Evolutionary conservation across 2,797 vertebrate species (phyloP).

Genomic region (Phyllotis vaccarum): DNA sequence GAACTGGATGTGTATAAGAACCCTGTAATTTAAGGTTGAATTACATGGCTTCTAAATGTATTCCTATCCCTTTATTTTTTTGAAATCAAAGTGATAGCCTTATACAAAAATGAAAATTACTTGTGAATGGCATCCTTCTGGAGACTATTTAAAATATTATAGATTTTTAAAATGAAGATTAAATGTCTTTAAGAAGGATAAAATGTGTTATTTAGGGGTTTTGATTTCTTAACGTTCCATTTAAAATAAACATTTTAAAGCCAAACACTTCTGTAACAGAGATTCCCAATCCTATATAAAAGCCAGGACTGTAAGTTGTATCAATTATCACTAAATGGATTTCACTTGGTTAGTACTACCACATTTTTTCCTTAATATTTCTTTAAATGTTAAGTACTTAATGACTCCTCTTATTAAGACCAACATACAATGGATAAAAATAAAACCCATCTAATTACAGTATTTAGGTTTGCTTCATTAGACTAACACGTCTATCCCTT

Average conservation of each 20-base stretch:
- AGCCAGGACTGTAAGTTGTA: not conserved
- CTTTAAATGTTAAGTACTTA: not conserved
- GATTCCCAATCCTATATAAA: slow-evolving; percentile 3
- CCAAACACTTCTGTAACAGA: not conserved
- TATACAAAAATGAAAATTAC: slow-evolving; percentile 62
- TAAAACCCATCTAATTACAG: not conserved
- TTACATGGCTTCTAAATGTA: slow-evolving; percentile 55
- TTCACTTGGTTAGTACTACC: slow-evolving; percentile 35
- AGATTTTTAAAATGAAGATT: slow-evolving; percentile 58
- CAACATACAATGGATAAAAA: not conserved
- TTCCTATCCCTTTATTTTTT: slow-evolving; percentile 53
- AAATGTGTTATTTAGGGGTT: slow-evolving; percentile 9
- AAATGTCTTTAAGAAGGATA: slow-evolving; percentile 56
- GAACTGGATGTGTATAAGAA: slow-evolving; percentile 15
- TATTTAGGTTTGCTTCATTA: not conserved
- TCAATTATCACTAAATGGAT: not conserved
- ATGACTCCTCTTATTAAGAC: slow-evolving; percentile 31
- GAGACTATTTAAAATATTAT: slow-evolving; percentile 65
- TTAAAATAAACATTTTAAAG: slow-evolving; percentile 36
- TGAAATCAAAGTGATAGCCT: slow-evolving; percentile 63
- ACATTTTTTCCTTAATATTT: slow-evolving; percentile 4
- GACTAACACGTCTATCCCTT: not conserved
- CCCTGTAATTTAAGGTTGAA: slow-evolving; percentile 66
- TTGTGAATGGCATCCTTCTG: slow-evolving; percentile 55
- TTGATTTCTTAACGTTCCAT: slow-evolving; percentile 47